Percentiles rank a stretch among this genome's conserved stretches.
These are phyloP conservation scores for Drosophila diplacantha DNA, from an alignment of 2,888 invertebrate genomes.

Conservation along the genomic window DNA sequence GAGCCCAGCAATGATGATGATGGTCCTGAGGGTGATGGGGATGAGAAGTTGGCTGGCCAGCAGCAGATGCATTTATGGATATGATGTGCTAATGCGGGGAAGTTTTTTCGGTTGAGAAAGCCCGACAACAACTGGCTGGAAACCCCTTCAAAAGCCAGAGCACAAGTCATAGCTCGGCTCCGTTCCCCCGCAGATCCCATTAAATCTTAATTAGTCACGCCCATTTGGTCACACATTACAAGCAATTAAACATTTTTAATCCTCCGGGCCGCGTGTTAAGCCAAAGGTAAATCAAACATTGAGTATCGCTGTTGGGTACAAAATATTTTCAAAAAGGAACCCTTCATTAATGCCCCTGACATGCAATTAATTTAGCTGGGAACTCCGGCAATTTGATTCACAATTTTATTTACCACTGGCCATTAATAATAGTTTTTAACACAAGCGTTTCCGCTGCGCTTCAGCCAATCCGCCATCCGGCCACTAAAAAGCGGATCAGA, in stretches of 20 bases:
- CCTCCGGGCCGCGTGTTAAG: background rate
- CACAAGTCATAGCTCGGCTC: slow-evolving; percentile 9
- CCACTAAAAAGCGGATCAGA: slow-evolving; percentile 1
- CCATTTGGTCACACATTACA: slow-evolving; percentile 18
- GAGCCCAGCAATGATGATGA: slow-evolving; percentile 7
- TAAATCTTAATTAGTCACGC: slow-evolving; percentile 39
- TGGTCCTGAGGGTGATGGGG: background rate
- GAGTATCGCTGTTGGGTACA: slow-evolving; percentile 23
- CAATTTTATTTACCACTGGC: slow-evolving; percentile 37
- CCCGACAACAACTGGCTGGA: background rate
- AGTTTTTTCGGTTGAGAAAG: slow-evolving; percentile 14
- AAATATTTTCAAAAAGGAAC: slow-evolving; percentile 22
- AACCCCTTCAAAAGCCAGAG: background rate
- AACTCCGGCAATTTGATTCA: slow-evolving; percentile 49
- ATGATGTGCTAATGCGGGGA: slow-evolving; percentile 49
- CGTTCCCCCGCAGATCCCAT: slow-evolving; percentile 25
- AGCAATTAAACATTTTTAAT: slow-evolving; percentile 31
- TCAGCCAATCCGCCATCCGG: background rate
- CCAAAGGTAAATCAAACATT: slow-evolving; percentile 19
- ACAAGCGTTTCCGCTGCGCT: slow-evolving; percentile 4
- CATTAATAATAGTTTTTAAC: slow-evolving; percentile 40
- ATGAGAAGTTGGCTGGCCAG: slow-evolving; percentile 20
- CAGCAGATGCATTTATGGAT: slow-evolving; percentile 28
- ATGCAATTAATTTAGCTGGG: slow-evolving; percentile 55
- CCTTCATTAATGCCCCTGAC: slow-evolving; percentile 42